Conservation (phyloP, 1,140 invertebrate species). For the Neelides sp. region DNA sequence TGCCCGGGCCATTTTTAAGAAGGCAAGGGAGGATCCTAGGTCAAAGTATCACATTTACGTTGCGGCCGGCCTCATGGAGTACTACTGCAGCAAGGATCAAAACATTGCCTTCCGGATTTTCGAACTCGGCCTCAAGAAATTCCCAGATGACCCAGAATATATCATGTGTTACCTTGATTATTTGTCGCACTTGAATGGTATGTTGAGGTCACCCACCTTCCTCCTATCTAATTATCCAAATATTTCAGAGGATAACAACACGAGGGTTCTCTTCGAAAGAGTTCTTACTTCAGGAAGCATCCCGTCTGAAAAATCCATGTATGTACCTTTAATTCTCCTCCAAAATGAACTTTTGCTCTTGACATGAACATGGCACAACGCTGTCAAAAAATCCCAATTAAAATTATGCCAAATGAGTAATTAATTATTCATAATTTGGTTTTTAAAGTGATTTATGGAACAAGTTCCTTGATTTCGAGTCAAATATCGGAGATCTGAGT, state of each 20-base stretch:
- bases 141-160: constrained; percentile 85
- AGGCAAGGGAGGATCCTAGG: constrained; percentile 77
- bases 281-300: constrained; percentile 87
- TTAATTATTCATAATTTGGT: constrained; percentile 11
- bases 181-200: constrained; percentile 91
- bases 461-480: constrained; percentile 94
- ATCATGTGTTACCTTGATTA: constrained; percentile 93
- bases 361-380: neutral
- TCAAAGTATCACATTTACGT: constrained; percentile 88
- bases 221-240: constrained; percentile 5
- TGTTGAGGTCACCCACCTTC: constrained; percentile 9
- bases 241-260: constrained; percentile 92
- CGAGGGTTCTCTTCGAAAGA: constrained; percentile 89
- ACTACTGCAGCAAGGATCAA: constrained; percentile 98
- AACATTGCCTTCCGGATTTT: constrained; percentile 97
- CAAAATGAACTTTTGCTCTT: too few species aligned
- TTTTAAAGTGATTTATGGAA: constrained; percentile 89
- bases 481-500: constrained; percentile 93
- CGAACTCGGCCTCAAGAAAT: constrained; percentile 94
- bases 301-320: constrained; percentile 81
- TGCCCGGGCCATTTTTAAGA: constrained; percentile 85
- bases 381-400: neutral
- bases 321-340: constrained; percentile 42
- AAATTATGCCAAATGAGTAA: constrained; percentile 4
- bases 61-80: constrained; percentile 95